Evolutionary conservation across 2,797 vertebrate species (phyloP).

Genomic region (Crenichthys baileyi): DNA sequence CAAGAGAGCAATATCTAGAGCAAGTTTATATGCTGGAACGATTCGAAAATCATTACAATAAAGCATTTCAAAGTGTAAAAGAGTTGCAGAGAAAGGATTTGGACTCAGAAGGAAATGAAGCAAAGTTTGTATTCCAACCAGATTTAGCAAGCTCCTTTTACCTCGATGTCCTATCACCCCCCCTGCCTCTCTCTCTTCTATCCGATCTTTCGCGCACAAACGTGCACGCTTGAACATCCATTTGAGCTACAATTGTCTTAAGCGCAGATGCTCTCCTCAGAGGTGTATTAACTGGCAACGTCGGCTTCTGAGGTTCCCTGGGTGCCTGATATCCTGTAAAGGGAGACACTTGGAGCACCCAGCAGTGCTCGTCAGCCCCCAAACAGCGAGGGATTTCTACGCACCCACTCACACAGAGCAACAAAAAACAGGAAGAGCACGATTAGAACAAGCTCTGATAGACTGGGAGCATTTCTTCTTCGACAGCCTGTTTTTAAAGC

Average conservation of each 20-base stretch:
- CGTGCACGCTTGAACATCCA: constrained; percentile 31
- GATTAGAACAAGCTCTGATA: constrained; percentile 72
- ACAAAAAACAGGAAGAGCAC: constrained; percentile 67
- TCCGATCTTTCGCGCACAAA: constrained; percentile 18
- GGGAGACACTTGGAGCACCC: constrained; percentile 62
- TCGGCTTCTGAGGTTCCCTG: constrained; percentile 63
- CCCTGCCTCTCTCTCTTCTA: constrained; percentile 3
- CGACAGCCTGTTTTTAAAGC: constrained; percentile 75
- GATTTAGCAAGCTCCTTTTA: constrained; percentile 34
- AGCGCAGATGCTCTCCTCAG: constrained; percentile 69
- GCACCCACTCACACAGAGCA: constrained; percentile 28
- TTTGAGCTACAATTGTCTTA: constrained; percentile 68
- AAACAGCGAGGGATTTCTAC: constrained; percentile 61
- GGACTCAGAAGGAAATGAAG: constrained; percentile 48
- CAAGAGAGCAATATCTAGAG: constrained; percentile 23
- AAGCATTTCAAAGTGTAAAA: constrained; percentile 50
- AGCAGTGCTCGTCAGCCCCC: constrained; percentile 53
- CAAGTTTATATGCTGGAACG: constrained; percentile 15
- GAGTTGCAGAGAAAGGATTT: constrained; percentile 54
- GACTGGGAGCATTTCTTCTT: constrained; percentile 69
- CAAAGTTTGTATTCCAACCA: constrained; percentile 32
- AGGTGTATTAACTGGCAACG: constrained; percentile 73
- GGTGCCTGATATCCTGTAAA: constrained; percentile 63
- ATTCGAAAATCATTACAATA: constrained; percentile 57
- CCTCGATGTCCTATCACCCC: constrained; percentile 8